Conservation (phyloP, 2,888 invertebrate genomes). For the Ormyrus nitidulus region DNA sequence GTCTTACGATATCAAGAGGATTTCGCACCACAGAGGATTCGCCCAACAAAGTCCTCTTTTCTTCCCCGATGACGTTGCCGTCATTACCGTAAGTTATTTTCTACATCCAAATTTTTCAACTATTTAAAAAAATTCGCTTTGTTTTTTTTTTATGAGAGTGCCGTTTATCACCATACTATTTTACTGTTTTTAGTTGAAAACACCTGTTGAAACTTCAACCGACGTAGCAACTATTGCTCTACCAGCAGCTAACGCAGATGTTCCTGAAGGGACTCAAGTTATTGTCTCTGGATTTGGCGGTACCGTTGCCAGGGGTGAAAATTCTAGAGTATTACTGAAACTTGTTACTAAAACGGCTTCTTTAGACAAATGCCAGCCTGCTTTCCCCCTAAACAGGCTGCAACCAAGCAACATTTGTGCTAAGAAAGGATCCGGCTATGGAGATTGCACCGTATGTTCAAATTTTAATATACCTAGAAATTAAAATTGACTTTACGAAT, state of each 20-base stretch:
- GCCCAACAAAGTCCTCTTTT: not conserved
- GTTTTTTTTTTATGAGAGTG: no score
- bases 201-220: not conserved
- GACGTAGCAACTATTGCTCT: not conserved
- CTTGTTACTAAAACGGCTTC: not conserved
- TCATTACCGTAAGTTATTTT: constrained; percentile 36
- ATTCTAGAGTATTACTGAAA: constrained; percentile 14
- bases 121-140: not conserved
- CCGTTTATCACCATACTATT: no score
- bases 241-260: constrained; percentile 6
- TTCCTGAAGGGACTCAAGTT: not conserved
- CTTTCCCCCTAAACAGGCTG: not conserved
- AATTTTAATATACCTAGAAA: not conserved
- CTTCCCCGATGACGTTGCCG: constrained; percentile 35
- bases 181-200: constrained; percentile 18
- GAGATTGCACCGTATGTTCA: constrained; percentile 22
- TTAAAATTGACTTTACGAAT: not conserved
- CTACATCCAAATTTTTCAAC: not conserved
- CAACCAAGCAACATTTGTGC: constrained; percentile 24
- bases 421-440: not conserved
- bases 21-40: not conserved
- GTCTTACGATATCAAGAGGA: not conserved
- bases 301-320: not conserved
- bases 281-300: constrained; percentile 30
- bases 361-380: not conserved